Evolutionary conservation across 2,113 vertebrate species (phyloP).

Genomic region (Ceyx cyanopectus): DNA sequence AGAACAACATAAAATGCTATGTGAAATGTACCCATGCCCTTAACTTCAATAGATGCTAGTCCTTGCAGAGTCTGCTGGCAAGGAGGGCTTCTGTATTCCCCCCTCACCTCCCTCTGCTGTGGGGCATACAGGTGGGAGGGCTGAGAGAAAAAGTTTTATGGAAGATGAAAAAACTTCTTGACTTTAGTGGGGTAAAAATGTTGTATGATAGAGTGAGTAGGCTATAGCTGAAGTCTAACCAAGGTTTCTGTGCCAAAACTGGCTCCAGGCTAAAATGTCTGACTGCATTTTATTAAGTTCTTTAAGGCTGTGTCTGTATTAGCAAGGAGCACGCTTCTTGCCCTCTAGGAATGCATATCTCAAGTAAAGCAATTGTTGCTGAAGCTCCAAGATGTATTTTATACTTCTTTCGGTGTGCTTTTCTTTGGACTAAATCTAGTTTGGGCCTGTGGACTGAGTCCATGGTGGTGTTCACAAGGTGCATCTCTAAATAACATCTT

Average conservation of each 20-base stretch:
- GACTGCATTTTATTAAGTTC: not conserved
- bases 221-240: not conserved
- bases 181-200: not conserved
- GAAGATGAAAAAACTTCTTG: not conserved
- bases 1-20: not conserved
- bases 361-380: not conserved
- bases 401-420: not conserved
- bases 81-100: not conserved
- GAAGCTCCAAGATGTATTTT: not conserved
- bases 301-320: not conserved
- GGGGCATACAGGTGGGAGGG: not conserved
- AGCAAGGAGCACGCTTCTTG: not conserved
- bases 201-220: not conserved
- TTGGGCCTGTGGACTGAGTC: not conserved
- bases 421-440: not conserved
- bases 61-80: not conserved
- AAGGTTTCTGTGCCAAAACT: not conserved
- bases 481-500: not conserved
- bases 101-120: not conserved
- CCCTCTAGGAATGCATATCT: not conserved
- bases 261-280: not conserved
- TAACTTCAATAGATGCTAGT: not conserved
- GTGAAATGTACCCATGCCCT: not conserved
- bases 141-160: not conserved
- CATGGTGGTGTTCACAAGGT: not conserved